Evolutionary conservation across 2,888 invertebrate species (phyloP).

Genomic region (Phyllotreta striolata): DNA sequence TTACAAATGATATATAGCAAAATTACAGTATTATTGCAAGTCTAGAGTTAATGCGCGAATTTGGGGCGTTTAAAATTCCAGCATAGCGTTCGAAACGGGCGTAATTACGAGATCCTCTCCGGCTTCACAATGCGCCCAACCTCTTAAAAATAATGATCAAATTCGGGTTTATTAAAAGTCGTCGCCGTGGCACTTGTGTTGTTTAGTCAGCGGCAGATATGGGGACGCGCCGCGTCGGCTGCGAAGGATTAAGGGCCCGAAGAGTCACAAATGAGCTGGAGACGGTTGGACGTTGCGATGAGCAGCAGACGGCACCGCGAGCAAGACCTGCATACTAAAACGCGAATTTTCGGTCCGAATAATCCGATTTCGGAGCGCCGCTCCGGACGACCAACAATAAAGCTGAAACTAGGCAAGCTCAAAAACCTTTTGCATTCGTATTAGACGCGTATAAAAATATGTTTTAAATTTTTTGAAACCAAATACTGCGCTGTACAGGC

Average conservation of each 20-base stretch:
- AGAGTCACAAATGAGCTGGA: slow-evolving; percentile 47
- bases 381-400: neutral
- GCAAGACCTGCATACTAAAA: slow-evolving; percentile 56
- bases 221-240: slow-evolving; percentile 18
- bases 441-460: too few relatives aligned
- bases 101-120: too few relatives aligned
- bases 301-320: slow-evolving; percentile 56
- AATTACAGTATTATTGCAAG: too few relatives aligned
- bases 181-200: slow-evolving; percentile 21
- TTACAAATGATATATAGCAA: too few relatives aligned
- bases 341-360: slow-evolving; percentile 42
- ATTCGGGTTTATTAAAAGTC: slow-evolving; percentile 36
- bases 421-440: too few relatives aligned
- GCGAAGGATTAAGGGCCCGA: slow-evolving; percentile 42
- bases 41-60: too few relatives aligned
- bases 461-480: too few relatives aligned
- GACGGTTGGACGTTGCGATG: slow-evolving; percentile 51
- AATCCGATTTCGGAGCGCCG: slow-evolving; percentile 5
- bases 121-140: neutral
- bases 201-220: slow-evolving; percentile 23
- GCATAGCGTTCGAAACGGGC: too few relatives aligned
- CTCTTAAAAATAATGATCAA: slow-evolving; percentile 11
- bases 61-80: too few relatives aligned
- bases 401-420: too few relatives aligned
- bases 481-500: too few relatives aligned